Evolutionary conservation across 2,888 invertebrate species (phyloP).

Genomic region (Agrochola lota): DNA sequence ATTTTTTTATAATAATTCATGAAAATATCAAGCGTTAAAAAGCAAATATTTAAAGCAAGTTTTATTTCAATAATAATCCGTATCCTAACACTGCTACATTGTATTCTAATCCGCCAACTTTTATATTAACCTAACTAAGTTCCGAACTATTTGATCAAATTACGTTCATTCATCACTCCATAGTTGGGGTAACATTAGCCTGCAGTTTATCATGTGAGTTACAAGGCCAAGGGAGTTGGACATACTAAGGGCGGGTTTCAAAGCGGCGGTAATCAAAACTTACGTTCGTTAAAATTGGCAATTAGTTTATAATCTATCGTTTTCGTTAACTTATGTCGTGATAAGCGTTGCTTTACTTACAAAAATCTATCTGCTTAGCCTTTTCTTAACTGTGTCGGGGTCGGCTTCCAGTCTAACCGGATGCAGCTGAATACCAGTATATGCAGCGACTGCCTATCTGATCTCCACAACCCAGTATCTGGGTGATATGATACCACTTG

Average conservation of each 20-base stretch:
- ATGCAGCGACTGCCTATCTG: too few species aligned
- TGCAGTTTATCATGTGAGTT: slow-evolving; percentile 64
- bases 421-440: too few species aligned
- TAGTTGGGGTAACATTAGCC: slow-evolving; percentile 49
- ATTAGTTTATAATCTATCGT: slow-evolving; percentile 19
- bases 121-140: slow-evolving; percentile 49
- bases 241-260: slow-evolving; percentile 42
- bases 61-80: slow-evolving; percentile 9
- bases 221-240: slow-evolving; percentile 57
- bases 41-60: background rate
- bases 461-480: too few species aligned
- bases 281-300: slow-evolving; percentile 43
- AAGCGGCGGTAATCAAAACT: slow-evolving; percentile 38
- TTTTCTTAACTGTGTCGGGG: too few species aligned
- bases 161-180: slow-evolving; percentile 60
- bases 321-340: background rate
- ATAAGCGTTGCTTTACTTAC: background rate
- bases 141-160: slow-evolving; percentile 63
- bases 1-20: background rate
- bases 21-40: background rate
- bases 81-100: slow-evolving; percentile 7
- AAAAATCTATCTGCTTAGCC: too few species aligned
- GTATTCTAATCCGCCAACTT: slow-evolving; percentile 51
- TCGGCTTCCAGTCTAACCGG: too few species aligned
- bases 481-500: too few species aligned